Conservation (phyloP, 1,140 invertebrate species). For the Cotesia typhae region DNA sequence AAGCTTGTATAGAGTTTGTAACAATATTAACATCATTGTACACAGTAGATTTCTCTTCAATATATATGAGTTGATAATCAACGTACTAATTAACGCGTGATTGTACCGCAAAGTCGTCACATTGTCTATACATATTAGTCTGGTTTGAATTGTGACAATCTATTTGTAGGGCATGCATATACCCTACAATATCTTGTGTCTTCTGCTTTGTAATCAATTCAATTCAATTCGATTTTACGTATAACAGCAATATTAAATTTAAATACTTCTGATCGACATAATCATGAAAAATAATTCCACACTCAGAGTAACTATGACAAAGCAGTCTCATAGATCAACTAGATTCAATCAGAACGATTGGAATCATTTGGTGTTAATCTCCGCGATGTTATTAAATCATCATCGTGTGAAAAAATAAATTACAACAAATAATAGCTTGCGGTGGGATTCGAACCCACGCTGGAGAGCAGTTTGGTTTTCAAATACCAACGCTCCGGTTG, state of each 20-base stretch:
- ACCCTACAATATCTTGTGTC: background rate
- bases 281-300: conserved; percentile 41
- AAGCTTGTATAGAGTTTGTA: no score
- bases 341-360: conserved; percentile 46
- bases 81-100: conserved; percentile 52
- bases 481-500: conserved; percentile 24
- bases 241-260: no score
- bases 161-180: background rate
- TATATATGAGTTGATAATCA: conserved; percentile 48
- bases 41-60: background rate
- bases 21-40: no score
- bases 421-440: background rate
- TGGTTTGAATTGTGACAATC: conserved; percentile 14
- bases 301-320: conserved; percentile 64
- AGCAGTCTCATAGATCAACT: conserved; percentile 44
- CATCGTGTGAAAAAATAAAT: conserved; percentile 49
- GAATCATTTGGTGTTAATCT: conserved; percentile 43
- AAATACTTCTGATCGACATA: background rate
- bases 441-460: conserved; percentile 36
- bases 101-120: conserved; percentile 30
- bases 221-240: background rate
- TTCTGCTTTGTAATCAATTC: background rate
- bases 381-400: conserved; percentile 51
- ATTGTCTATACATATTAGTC: background rate
- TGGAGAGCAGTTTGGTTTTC: background rate